Evolutionary conservation across 2,888 invertebrate species (phyloP).

Genomic region (Sipha maydis): DNA sequence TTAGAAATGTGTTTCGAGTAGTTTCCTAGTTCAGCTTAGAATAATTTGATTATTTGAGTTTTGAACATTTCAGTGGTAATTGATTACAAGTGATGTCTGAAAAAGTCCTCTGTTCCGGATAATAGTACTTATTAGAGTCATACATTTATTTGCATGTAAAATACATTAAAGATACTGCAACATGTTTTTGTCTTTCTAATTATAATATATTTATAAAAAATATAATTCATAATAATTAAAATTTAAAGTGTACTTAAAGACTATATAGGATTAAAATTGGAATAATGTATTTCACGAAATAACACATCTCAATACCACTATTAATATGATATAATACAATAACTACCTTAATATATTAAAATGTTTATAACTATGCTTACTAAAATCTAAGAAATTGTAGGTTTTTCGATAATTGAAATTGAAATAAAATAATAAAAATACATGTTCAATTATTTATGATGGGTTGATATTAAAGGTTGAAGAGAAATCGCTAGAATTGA

Average conservation of each 20-base stretch:
- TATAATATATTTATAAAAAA: too few relatives aligned
- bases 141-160: not conserved
- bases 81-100: conserved; percentile 7
- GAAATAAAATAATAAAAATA: too few relatives aligned
- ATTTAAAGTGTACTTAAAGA: not conserved
- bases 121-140: not conserved
- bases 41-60: not conserved
- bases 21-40: conserved; percentile 28
- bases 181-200: too few relatives aligned
- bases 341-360: not conserved
- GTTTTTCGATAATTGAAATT: too few relatives aligned
- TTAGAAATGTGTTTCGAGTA: conserved; percentile 33
- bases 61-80: not conserved
- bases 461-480: not conserved
- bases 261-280: not conserved
- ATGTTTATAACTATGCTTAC: not conserved
- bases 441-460: too few relatives aligned
- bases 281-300: not conserved
- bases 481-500: not conserved
- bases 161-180: not conserved
- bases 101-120: not conserved
- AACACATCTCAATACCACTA: too few relatives aligned
- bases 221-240: not conserved
- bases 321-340: too few relatives aligned
- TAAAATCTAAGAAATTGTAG: not conserved